A percentile compares a stretch with the other conserved stretches of the same genome.
Conservation (phyloP, 1,140 invertebrate species). For the Lutraria rhynchaena region DNA sequence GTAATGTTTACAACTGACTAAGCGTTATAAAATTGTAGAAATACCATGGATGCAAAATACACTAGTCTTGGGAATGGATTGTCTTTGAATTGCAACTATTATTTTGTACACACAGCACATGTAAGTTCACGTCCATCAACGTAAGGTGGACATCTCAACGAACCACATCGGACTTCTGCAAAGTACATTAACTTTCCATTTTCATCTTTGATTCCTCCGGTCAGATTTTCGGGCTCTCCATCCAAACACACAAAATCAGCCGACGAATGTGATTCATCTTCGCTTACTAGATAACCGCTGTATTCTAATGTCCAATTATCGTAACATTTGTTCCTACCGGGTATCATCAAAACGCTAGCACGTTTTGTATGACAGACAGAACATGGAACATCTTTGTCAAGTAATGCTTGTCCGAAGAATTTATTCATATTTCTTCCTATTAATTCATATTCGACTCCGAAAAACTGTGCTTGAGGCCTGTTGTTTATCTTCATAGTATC, state of each 20-base stretch:
- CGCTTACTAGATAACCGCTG: conserved; percentile 60
- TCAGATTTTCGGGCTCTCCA: conserved; percentile 35
- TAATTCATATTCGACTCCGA: too few relatives aligned
- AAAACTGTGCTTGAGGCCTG: too few relatives aligned
- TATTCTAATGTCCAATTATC: conserved; percentile 61
- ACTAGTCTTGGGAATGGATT: too few relatives aligned
- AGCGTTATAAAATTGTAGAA: too few relatives aligned
- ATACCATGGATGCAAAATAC: too few relatives aligned
- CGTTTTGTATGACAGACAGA: too few relatives aligned
- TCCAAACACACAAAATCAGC: conserved; percentile 65
- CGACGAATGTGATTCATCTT: conserved; percentile 15
- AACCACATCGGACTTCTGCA: conserved; percentile 41
- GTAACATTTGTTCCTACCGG: conserved; percentile 57
- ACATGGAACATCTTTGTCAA: too few relatives aligned
- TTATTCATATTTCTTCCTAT: too few relatives aligned
- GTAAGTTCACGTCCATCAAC: conserved; percentile 59
- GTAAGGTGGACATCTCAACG: conserved; percentile 65
- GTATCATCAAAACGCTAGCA: conserved; percentile 57
- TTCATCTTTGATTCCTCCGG: not conserved
- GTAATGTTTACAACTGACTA: too few relatives aligned
- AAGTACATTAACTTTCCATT: conserved; percentile 60
- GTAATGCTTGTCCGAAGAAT: too few relatives aligned
- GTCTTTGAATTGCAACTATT: too few relatives aligned
- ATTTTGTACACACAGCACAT: conserved; percentile 70
- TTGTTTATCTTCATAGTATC: too few relatives aligned